Conservation (phyloP, 2,888 invertebrate genomes). For the Drosophila macrothrix region DNA sequence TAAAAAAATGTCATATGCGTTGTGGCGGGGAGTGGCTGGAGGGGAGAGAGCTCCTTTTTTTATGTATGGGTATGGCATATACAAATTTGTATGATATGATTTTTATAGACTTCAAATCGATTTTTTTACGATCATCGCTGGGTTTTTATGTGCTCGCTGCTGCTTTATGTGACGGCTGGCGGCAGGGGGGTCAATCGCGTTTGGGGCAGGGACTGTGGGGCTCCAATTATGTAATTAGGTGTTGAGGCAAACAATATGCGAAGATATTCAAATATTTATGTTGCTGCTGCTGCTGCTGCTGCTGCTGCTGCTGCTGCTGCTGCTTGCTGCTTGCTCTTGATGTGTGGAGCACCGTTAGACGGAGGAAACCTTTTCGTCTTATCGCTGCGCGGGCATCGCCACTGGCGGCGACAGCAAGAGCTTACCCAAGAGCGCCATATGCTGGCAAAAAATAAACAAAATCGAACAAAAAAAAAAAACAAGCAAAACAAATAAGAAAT, state of each 20-base stretch:
- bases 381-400: constrained; percentile 62
- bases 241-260: constrained; percentile 60
- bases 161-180: constrained; percentile 73
- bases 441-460: constrained; percentile 48
- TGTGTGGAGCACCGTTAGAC: constrained; percentile 30
- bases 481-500: background rate
- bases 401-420: constrained; percentile 1
- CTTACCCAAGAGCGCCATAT: constrained; percentile 30
- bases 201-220: background rate
- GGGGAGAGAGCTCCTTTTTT: no score
- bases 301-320: constrained; percentile 13
- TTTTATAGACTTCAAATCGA: constrained; percentile 80
- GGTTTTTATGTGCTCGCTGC: constrained; percentile 69
- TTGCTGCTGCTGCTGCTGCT: constrained; percentile 1
- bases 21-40: no score
- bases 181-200: constrained; percentile 17
- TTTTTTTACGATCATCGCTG: constrained; percentile 76
- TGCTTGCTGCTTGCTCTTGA: constrained; percentile 2
- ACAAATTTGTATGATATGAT: constrained; percentile 80
- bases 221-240: constrained; percentile 78
- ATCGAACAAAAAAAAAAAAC: background rate
- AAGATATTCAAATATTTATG: constrained; percentile 42
- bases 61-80: constrained; percentile 62
- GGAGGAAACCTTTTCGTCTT: constrained; percentile 27
- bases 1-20: constrained; percentile 18